A percentile compares a stretch with the other conserved stretches of the same genome.
Conservation (phyloP, 2,888 invertebrate species). For the Drosophila vallismaia region DNA sequence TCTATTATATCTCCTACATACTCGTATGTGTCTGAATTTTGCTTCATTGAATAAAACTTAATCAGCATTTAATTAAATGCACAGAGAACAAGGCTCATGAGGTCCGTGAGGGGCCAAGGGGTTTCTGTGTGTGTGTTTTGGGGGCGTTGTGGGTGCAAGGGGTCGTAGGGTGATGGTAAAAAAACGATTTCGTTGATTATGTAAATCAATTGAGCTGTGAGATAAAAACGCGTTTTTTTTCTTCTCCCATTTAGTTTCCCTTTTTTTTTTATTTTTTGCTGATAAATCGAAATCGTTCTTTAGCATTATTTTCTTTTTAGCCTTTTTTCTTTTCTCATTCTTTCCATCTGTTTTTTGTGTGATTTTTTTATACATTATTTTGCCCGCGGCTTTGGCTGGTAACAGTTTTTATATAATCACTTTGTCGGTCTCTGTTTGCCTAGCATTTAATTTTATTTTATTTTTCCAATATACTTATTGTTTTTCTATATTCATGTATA, state of each 20-base stretch:
- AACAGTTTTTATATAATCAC: conserved; percentile 56
- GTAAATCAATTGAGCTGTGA: conserved; percentile 70
- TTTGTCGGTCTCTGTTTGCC: conserved; percentile 49
- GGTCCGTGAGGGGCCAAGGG: background rate
- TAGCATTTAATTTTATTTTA: conserved; percentile 40
- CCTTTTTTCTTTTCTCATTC: conserved; percentile 26
- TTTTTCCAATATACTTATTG: conserved; percentile 42
- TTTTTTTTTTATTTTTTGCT: conserved; percentile 51
- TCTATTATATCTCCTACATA: conserved; percentile 11
- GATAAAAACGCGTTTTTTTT: conserved; percentile 56
- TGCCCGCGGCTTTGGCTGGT: conserved; percentile 41
- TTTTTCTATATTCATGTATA: conserved; percentile 11
- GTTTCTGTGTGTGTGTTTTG: background rate
- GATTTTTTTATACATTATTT: conserved; percentile 17
- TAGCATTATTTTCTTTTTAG: conserved; percentile 51
- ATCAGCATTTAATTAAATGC: conserved; percentile 78
- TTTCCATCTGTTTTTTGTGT: conserved; percentile 23
- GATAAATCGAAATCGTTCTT: conserved; percentile 66
- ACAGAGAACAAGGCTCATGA: conserved; percentile 40
- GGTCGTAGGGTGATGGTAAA: conserved; percentile 25
- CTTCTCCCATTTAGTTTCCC: conserved; percentile 15
- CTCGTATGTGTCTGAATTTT: conserved; percentile 14
- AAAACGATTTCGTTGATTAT: conserved; percentile 70
- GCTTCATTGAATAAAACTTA: conserved; percentile 76
- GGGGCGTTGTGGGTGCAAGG: too few species aligned